Base-by-base conservation (phyloP, 2,888 invertebrate genomes). In the Pollenia labialis region DNA sequence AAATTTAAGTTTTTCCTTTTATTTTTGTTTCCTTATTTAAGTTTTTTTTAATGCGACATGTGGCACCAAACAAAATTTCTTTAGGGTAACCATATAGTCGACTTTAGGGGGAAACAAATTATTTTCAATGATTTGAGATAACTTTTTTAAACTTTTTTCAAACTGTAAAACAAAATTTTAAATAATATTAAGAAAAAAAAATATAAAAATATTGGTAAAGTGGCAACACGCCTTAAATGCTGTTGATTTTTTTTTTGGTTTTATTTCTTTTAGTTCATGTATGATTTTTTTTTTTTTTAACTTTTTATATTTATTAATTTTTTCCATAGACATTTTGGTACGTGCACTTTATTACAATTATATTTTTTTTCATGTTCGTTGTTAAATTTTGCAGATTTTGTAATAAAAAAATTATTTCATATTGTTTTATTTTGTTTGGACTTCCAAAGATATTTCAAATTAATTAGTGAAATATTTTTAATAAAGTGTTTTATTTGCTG, bases 161-260 rank as follows among this genome's bases (percentile, higher is more conserved):
- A 66, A 62, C 58, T 50, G n/a, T 50, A 62, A 60, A 71, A 62
- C 46, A 71, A 62, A 83, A 77, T 23, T 23, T 23, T 23, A 23
- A 46, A 48, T 11, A n/a, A 66, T 72, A 56, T 48, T 11, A 23
- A 18, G 2, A 72, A 69, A 54, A 16, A 58, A 18, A 32, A 18
- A 11, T 54, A 52, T 54, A 52, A 54, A 66, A 32, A 32, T 6
- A 44, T 66, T 72, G 32, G 71, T 18, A 79, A 77, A 84, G 83
- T 84, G 83, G 83, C 77, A 79, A 84, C 83, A 84, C 83, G 83
- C 83, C 83, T 84, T 84, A 84, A 84, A 84, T 77, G 42, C 72
- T 77, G 77, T 50, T 69, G 44, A 42, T 50, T 14, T 68, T 66
- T 77, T 71, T 52, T n/a, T n/a, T n/a, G n/a, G 11, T 66, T 72